Conservation (phyloP, 2,113 vertebrate genomes). For the Pogonocichla stellata region DNA sequence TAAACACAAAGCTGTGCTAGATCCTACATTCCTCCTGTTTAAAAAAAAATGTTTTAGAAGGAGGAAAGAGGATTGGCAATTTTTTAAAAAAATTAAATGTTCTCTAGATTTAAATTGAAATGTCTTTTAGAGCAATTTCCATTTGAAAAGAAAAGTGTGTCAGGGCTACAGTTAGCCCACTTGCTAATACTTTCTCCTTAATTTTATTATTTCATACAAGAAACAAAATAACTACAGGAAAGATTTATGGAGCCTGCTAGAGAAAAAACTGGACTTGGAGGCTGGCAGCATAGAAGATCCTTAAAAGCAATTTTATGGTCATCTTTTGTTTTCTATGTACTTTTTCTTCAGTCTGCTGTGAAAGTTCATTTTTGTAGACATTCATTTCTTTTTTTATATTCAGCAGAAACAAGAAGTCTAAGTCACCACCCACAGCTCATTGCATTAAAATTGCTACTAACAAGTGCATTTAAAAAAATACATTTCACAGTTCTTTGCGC, state of each 20-base stretch:
- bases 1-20: not conserved
- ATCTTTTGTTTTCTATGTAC: not conserved
- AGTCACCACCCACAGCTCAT: not conserved
- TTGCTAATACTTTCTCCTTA: not conserved
- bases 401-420: not conserved
- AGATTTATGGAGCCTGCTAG: not conserved
- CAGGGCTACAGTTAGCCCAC: not conserved
- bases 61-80: rapidly evolving
- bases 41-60: not conserved
- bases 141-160: not conserved
- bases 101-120: not conserved
- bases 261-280: not conserved
- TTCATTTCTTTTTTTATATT: not conserved
- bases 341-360: not conserved
- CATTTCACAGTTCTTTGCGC: not conserved
- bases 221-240: not conserved
- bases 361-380: not conserved
- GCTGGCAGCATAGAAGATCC: not conserved
- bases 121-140: not conserved
- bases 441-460: not conserved
- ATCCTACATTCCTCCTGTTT: not conserved
- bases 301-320: not conserved
- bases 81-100: rapidly evolving
- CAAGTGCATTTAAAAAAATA: not conserved
- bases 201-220: not conserved